phyloP scores from a whole-genome alignment of 1,140 invertebrate species.

The Riptortus pedestris region DNA sequence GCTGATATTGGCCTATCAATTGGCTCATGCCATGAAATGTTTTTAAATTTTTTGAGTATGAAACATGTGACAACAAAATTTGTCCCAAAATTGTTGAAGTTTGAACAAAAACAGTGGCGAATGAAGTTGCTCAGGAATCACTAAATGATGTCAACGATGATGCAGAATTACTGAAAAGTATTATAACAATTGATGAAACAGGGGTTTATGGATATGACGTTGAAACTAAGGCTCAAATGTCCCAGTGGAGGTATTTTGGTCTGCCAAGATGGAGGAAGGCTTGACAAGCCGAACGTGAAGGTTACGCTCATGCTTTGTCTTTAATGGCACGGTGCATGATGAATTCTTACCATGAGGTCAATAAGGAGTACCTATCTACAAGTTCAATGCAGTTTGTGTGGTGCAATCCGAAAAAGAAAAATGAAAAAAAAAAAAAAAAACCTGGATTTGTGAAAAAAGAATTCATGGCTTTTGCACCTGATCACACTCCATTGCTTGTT shows the following conservation, averaged over 20 bases:
- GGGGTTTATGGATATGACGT: constrained; percentile 31
- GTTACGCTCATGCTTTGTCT: constrained; percentile 19
- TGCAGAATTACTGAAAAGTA: constrained; percentile 4
- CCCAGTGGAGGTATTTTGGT: constrained; percentile 21
- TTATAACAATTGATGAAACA: constrained; percentile 32
- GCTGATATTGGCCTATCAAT: constrained; percentile 29
- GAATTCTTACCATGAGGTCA: too few species aligned
- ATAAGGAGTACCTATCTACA: too few species aligned
- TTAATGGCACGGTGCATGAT: constrained; percentile 2
- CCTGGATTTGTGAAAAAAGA: too few species aligned
- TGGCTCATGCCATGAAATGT: constrained; percentile 29
- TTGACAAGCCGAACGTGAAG: constrained; percentile 28
- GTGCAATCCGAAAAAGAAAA: too few species aligned
- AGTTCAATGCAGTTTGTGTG: too few species aligned
- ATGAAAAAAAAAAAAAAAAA: too few species aligned
- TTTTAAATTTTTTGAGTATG: constrained; percentile 27
- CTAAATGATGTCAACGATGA: constrained; percentile 3
- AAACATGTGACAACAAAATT: background rate
- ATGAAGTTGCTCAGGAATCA: constrained; percentile 1
- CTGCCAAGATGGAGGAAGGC: constrained; percentile 25
- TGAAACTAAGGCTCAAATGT: constrained; percentile 31
- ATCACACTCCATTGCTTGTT: too few species aligned
- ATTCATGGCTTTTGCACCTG: too few species aligned
- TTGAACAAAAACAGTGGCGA: background rate
- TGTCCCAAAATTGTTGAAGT: constrained; percentile 2